A percentile compares a stretch with the other conserved stretches of the same genome.
phyloP scores from a whole-genome alignment of 1,140 invertebrate genomes.

The Drosophila littoralis region DNA sequence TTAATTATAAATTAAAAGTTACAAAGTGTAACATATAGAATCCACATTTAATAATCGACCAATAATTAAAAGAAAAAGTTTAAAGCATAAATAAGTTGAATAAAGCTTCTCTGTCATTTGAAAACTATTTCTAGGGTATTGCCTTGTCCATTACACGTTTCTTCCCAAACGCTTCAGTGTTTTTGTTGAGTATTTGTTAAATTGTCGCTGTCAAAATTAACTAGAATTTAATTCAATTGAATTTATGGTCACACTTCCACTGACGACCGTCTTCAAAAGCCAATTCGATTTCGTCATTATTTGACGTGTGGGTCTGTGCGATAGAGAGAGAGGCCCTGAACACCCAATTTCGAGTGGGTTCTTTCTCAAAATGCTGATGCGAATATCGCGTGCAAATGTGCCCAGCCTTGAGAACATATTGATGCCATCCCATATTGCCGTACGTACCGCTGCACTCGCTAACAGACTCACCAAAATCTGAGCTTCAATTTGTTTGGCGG shows the following conservation, averaged over 20 bases:
- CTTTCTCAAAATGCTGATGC: constrained; percentile 39
- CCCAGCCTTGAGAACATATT: constrained; percentile 58
- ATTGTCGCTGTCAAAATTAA: constrained; percentile 53
- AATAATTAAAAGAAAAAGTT: not conserved
- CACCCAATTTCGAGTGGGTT: constrained; percentile 10
- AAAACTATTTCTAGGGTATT: constrained; percentile 1
- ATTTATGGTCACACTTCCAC: constrained; percentile 67
- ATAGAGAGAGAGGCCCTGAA: constrained; percentile 13
- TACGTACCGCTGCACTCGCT: constrained; percentile 8
- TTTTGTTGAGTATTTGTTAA: constrained; percentile 42
- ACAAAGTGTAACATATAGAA: too few relatives aligned
- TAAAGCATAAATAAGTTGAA: not conserved
- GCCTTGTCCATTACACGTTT: not conserved
- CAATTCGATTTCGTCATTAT: constrained; percentile 62
- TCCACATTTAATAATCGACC: too few relatives aligned
- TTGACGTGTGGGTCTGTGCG: constrained; percentile 30
- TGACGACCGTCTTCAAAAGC: constrained; percentile 37
- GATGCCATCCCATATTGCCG: constrained; percentile 18
- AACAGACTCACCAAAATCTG: constrained; percentile 1
- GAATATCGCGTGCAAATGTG: constrained; percentile 64
- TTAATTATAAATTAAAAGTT: too few relatives aligned
- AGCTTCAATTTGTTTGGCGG: constrained; percentile 20
- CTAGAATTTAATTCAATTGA: constrained; percentile 74
- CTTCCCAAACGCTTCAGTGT: constrained; percentile 8
- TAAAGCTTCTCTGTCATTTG: too few relatives aligned